Evolutionary conservation across 2,888 invertebrate genomes (phyloP).

Genomic region (Polyommatus iphigenia): DNA sequence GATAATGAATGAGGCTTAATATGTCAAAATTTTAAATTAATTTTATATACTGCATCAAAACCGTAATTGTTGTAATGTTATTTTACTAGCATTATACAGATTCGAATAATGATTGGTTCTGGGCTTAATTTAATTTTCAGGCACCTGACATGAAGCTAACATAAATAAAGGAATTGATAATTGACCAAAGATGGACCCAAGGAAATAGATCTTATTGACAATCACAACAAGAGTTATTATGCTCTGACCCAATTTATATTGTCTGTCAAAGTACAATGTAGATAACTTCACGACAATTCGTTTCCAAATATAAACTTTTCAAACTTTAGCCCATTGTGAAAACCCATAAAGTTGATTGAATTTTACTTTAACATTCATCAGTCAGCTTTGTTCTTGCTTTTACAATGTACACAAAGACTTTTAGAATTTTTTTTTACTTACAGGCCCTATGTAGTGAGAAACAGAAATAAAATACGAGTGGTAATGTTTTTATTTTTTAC

Average conservation of each 20-base stretch:
- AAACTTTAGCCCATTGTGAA: not conserved
- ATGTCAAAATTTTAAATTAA: too few relatives aligned
- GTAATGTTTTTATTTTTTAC: not conserved
- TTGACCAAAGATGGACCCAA: too few relatives aligned
- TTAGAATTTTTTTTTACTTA: slow-evolving; percentile 10
- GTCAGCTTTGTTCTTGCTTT: slow-evolving; percentile 16
- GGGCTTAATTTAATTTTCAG: too few relatives aligned
- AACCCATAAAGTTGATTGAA: slow-evolving; percentile 17
- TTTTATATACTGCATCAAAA: too few relatives aligned
- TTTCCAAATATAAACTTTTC: not conserved
- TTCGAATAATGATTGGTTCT: too few relatives aligned
- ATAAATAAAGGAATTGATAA: too few relatives aligned
- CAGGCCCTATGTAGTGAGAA: slow-evolving; percentile 5
- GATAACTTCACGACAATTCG: not conserved
- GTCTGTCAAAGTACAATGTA: not conserved
- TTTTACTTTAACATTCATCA: slow-evolving; percentile 19
- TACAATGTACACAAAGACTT: slow-evolving; percentile 13
- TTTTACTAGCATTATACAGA: too few relatives aligned
- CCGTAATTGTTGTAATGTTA: too few relatives aligned
- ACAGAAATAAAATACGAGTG: not conserved
- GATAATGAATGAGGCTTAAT: too few relatives aligned
- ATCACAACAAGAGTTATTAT: not conserved
- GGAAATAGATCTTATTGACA: not conserved
- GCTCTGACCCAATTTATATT: not conserved
- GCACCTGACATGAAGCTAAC: too few relatives aligned